phyloP scores from a whole-genome alignment of 2,888 invertebrate genomes.

The Celastrina argiolus region DNA sequence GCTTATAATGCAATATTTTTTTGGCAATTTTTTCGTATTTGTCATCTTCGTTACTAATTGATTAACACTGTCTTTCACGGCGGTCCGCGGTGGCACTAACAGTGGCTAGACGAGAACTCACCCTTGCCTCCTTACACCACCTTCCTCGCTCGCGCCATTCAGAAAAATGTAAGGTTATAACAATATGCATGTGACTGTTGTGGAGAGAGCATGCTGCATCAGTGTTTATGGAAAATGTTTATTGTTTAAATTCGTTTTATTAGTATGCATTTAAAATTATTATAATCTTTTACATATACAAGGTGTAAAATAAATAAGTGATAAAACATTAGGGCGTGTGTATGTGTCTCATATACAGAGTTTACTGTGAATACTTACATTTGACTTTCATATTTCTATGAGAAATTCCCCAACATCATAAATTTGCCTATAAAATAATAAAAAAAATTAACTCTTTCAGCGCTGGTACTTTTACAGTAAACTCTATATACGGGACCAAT shows the following conservation, averaged over 20 bases:
- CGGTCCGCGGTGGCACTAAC: constrained; percentile 61
- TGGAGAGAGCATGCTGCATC: constrained; percentile 26
- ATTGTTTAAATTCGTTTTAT: not conserved
- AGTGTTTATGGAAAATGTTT: not conserved
- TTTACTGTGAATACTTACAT: too few relatives aligned
- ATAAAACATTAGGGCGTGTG: too few relatives aligned
- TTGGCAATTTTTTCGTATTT: not conserved
- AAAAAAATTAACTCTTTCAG: too few relatives aligned
- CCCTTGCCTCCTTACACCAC: constrained; percentile 82
- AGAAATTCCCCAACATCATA: too few relatives aligned
- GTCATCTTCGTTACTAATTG: constrained; percentile 33
- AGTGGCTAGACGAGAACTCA: constrained; percentile 89
- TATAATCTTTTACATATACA: too few relatives aligned
- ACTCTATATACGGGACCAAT: too few relatives aligned
- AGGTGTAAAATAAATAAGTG: too few relatives aligned
- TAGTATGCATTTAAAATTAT: not conserved
- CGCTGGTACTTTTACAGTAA: too few relatives aligned
- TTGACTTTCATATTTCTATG: too few relatives aligned
- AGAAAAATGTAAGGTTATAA: constrained; percentile 82
- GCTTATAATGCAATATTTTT: not conserved
- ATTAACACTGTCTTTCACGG: constrained; percentile 58
- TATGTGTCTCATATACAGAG: too few relatives aligned
- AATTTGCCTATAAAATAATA: too few relatives aligned
- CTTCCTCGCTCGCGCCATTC: constrained; percentile 83
- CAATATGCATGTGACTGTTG: constrained; percentile 45